Conservation (phyloP, 2,113 vertebrate genomes). For the Motacilla alba region DNA sequence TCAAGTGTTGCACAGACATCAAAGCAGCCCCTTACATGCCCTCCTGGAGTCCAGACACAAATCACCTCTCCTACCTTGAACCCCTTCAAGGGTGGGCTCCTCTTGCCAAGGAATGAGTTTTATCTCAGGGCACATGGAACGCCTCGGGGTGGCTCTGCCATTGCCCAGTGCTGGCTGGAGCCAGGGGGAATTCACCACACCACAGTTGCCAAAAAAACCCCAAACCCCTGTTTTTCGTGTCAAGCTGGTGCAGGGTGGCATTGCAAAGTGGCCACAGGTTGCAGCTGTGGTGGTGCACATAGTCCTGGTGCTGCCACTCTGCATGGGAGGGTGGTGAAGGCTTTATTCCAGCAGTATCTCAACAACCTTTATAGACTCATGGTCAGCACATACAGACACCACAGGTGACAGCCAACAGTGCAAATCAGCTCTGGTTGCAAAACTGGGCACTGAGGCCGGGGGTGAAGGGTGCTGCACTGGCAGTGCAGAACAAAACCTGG, state of each 20-base stretch:
- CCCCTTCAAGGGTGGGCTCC: not conserved
- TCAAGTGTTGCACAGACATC: not conserved
- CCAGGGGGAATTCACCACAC: not conserved
- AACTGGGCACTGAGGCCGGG: not conserved
- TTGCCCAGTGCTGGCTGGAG: not conserved
- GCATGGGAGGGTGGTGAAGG: not conserved
- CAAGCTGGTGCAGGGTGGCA: not conserved
- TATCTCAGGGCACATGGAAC: not conserved
- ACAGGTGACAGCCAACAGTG: not conserved
- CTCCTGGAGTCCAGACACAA: not conserved
- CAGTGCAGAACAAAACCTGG: not conserved
- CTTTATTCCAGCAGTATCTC: not conserved
- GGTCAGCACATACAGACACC: not conserved
- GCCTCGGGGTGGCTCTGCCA: rapidly evolving
- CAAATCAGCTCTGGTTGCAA: not conserved
- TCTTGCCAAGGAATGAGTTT: not conserved
- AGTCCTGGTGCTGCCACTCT: not conserved
- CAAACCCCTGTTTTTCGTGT: not conserved
- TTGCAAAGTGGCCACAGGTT: not conserved
- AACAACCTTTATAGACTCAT: not conserved
- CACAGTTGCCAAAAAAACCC: not conserved
- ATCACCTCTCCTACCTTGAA: not conserved
- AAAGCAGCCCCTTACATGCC: not conserved
- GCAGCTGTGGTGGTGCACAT: not conserved
- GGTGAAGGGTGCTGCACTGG: not conserved